Evolutionary conservation across 2,113 vertebrate genomes (phyloP).

Genomic region (Phoenicopterus ruber): DNA sequence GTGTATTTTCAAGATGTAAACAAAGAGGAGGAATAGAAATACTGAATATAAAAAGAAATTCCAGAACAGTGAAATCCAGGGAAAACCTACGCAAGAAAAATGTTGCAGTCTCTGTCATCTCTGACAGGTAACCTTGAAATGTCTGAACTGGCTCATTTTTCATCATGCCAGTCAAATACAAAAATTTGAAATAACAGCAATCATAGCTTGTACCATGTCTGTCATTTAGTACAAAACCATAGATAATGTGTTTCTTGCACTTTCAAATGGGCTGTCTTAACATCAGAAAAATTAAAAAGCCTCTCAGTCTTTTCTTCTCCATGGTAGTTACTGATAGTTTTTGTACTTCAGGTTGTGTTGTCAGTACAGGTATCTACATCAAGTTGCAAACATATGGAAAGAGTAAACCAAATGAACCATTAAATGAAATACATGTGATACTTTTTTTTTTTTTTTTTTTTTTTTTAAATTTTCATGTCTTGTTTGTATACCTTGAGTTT

Average conservation of each 20-base stretch:
- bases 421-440: neutral
- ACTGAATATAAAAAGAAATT: neutral
- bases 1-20: neutral
- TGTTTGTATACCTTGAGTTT: neutral
- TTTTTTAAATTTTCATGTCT: too few relatives aligned
- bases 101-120: neutral
- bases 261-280: neutral
- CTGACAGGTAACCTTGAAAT: neutral
- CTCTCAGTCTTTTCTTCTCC: neutral
- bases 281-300: neutral
- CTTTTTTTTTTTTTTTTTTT: neutral
- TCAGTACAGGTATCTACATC: neutral
- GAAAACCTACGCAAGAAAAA: neutral
- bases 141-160: neutral
- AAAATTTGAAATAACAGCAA: neutral
- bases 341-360: neutral
- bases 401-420: neutral
- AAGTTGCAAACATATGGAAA: neutral
- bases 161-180: neutral
- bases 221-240: neutral
- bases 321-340: neutral
- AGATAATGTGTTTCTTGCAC: neutral
- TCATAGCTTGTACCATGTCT: neutral
- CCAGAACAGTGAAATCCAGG: neutral
- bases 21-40: neutral